phyloP scores from a whole-genome alignment of 2,113 vertebrate species.

The Psammodynastes pulverulentus region DNA sequence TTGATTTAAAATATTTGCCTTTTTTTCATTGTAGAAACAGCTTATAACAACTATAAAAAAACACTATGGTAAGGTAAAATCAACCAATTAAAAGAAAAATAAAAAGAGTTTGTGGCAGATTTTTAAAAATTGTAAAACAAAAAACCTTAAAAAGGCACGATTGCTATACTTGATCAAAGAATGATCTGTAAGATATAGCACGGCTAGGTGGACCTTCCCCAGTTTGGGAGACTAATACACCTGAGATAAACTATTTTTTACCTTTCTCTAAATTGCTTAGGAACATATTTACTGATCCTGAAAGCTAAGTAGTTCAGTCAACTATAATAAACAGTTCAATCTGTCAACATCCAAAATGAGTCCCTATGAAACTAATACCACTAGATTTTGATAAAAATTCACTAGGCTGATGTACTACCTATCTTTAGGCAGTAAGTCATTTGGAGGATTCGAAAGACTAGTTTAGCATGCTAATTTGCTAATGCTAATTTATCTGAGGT shows the following conservation, averaged over 20 bases:
- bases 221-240: background rate
- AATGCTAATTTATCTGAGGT: background rate
- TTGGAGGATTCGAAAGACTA: background rate
- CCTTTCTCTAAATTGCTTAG: background rate
- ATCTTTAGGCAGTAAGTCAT: background rate
- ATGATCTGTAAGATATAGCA: background rate
- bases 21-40: background rate
- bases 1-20: background rate
- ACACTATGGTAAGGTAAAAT: background rate
- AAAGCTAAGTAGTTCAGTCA: background rate
- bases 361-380: background rate
- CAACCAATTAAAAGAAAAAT: background rate
- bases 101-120: background rate
- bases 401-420: too few relatives aligned
- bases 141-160: background rate
- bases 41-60: background rate
- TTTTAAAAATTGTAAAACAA: background rate
- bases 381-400: background rate
- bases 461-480: background rate
- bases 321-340: background rate
- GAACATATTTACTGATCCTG: background rate
- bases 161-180: background rate
- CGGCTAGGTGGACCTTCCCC: background rate
- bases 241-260: background rate
- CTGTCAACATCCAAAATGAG: background rate